Conservation (phyloP, 2,888 invertebrate genomes). For the Drosophila imparisetae region DNA sequence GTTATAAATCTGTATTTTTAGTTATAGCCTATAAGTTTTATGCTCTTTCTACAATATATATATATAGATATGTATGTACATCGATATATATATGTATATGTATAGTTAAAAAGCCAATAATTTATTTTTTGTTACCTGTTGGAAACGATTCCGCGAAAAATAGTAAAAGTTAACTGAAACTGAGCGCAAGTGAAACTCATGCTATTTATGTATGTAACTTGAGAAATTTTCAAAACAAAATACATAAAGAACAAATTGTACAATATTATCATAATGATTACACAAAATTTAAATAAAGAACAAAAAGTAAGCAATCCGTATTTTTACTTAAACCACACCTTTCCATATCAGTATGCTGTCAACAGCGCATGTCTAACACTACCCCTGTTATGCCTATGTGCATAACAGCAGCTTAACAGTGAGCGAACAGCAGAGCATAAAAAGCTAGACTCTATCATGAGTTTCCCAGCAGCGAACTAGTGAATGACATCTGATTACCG, state of each 20-base stretch:
- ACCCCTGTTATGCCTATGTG: conserved; percentile 26
- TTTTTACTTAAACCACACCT: background rate
- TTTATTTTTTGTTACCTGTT: conserved; percentile 80
- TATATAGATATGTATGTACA: conserved; percentile 30
- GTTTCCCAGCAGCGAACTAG: background rate
- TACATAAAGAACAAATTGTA: conserved; percentile 67
- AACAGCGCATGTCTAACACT: conserved; percentile 8
- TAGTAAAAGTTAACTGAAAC: conserved; percentile 72
- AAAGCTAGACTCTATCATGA: background rate
- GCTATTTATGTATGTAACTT: conserved; percentile 51
- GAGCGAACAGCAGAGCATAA: background rate
- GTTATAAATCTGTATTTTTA: conserved; percentile 76
- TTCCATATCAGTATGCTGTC: background rate
- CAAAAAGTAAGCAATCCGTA: conserved; percentile 60
- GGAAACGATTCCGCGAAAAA: conserved; percentile 79
- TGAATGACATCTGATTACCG: background rate
- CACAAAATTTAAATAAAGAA: conserved; percentile 80
- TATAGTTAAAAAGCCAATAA: conserved; percentile 70
- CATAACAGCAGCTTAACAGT: conserved; percentile 26
- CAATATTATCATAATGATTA: conserved; percentile 78
- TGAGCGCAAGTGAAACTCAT: conserved; percentile 50
- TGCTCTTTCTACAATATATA: conserved; percentile 67
- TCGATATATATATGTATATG: conserved; percentile 36
- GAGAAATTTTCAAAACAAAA: conserved; percentile 65
- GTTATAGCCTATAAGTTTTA: conserved; percentile 70